Evolutionary conservation across 2,888 invertebrate genomes (phyloP), one percentile per base, ranked within the genome.

Genomic region (Ormyrus rosae): DNA sequence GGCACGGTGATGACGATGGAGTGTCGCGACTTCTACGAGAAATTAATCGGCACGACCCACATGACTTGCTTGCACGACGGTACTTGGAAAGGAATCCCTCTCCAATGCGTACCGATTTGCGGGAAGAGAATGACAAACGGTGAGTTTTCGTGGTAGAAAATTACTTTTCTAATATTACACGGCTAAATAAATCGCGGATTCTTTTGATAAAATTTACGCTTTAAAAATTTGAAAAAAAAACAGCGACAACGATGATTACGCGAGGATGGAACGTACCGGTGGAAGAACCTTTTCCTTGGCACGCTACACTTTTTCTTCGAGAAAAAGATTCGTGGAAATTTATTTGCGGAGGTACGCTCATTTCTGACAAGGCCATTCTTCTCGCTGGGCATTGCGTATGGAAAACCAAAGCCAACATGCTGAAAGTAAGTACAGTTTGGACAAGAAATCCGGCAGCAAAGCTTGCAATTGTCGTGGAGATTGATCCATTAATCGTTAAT

Each of bases 291-390:
- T 86, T 92, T 70, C 93, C 94, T 0, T 94, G 94, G 94, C 93
- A 93, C 83, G 91, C 91, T 0, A 92, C 92, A 0, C 90, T 94
- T 1, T 94, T 92, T 85, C 86, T 87, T 1, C 91, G 90, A 83
- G 88, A 88, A 6, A 86, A 88, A 11, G 89, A 85, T 0, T 88
- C 91, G 0, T 92, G 91, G 90, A 89, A 83, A 82, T 93, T 92
- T 83, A 92, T 92, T 80, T 94, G 94, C 78, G 93, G 94, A 0
- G 93, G 93, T 0, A 92, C 92, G 0, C 88, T 94, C 0, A 90
- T 94, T 78, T 90, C 89, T 2, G 91, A 91, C 83, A 85, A 87
- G n/a, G 85, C 90, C 3, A 88, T 92, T 7, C 81, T 92, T 55
- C 91, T 92, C 85, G 92, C 92, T 56, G 92, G 90, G 2, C 91